Percentiles rank a stretch among this genome's conserved stretches.
Evolutionary conservation across 2,888 invertebrate genomes (phyloP).

Genomic region (Harpalus rubripes): DNA sequence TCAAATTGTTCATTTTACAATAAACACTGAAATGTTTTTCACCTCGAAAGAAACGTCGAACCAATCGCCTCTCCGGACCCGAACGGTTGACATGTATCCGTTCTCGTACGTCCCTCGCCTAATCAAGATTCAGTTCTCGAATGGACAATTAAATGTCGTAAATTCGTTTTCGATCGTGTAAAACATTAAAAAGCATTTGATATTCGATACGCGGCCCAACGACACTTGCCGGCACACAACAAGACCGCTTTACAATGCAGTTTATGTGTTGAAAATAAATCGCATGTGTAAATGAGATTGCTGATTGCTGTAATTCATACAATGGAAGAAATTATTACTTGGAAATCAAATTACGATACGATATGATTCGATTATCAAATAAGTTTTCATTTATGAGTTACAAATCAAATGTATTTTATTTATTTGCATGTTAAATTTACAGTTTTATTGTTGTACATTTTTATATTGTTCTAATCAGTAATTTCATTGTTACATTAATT

Average conservation of each 20-base stretch:
- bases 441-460: no score
- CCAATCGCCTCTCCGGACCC: slow-evolving; percentile 11
- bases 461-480: no score
- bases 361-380: no score
- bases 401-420: no score
- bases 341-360: not conserved
- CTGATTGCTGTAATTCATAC: not conserved
- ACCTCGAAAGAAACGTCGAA: not conserved
- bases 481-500: no score
- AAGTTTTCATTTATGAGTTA: no score
- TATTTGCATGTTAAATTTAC: no score
- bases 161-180: slow-evolving; percentile 62
- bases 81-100: slow-evolving; percentile 9
- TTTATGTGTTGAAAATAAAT: slow-evolving; percentile 1
- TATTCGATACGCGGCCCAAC: slow-evolving; percentile 59
- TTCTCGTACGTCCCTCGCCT: slow-evolving; percentile 38
- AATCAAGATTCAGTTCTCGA: slow-evolving; percentile 58
- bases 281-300: slow-evolving; percentile 1
- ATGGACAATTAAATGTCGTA: slow-evolving; percentile 64
- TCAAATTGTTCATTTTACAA: no score
- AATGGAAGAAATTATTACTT: not conserved
- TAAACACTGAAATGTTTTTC: no score
- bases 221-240: slow-evolving; percentile 48
- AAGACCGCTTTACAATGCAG: slow-evolving; percentile 15
- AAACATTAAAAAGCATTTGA: slow-evolving; percentile 62